Evolutionary conservation across 2,888 invertebrate species (phyloP).

Genomic region (Alloscopus bannaensis): DNA sequence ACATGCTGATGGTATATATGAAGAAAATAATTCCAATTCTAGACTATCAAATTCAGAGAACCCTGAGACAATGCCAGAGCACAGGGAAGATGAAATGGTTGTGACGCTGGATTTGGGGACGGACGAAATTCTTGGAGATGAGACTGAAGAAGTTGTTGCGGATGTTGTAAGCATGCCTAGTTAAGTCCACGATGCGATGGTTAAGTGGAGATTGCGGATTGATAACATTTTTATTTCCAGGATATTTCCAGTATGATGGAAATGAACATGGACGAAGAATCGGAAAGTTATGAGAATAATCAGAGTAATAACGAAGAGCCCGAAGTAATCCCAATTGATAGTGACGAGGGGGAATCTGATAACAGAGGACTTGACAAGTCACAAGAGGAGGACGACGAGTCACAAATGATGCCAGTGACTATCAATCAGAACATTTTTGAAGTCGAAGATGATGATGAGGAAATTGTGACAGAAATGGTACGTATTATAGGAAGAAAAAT

Average conservation of each 20-base stretch:
- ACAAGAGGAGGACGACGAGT: neutral
- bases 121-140: constrained; percentile 29
- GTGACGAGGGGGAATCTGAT: constrained; percentile 21
- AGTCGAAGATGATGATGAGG: constrained; percentile 49
- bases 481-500: neutral
- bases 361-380: constrained; percentile 56
- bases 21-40: constrained; percentile 31
- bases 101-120: constrained; percentile 11
- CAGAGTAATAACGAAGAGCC: constrained; percentile 34
- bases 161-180: constrained; percentile 33
- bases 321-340: constrained; percentile 45
- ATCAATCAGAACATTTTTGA: constrained; percentile 29
- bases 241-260: constrained; percentile 63
- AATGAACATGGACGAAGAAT: constrained; percentile 57
- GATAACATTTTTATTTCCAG: too few species aligned
- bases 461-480: constrained; percentile 53
- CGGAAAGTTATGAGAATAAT: constrained; percentile 32
- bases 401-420: constrained; percentile 9
- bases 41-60: neutral
- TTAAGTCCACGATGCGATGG: neutral
- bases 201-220: too few species aligned
- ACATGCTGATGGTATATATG: neutral
- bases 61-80: neutral
- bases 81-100: neutral
- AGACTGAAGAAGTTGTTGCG: constrained; percentile 39